Evolutionary conservation across 2,797 vertebrate species (phyloP), one percentile per base, ranked within the genome.

Genomic region (Myotis pilosus): DNA sequence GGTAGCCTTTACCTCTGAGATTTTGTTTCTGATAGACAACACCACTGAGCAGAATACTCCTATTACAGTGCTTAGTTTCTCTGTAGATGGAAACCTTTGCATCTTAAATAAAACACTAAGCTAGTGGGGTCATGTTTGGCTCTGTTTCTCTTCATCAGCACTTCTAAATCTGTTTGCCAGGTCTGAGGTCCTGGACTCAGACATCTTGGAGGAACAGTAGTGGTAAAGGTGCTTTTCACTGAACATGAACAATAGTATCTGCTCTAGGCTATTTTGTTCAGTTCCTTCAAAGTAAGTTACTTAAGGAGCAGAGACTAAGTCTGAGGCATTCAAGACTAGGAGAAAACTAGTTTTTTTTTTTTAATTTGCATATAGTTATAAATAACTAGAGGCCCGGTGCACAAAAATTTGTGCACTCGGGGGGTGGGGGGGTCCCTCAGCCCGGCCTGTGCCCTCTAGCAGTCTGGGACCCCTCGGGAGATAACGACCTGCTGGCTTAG

Each of bases 31-130:
- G 47, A 87, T 83, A 75, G 82, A 86, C 79, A 68, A 88, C 64
- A 92, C 36, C 71, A 79, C 4, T 25, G 88, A 87, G 69, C 71
- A 94, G 75, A 92, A 91, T 89, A 68, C 69, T 95, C 75, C 47
- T 44, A n/a, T 92, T 92, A 92, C 57, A 89, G 86, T 25, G 49
- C 71, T 94, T 81, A 22, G 66, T 91, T 96, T 94, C 94, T 96
- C 94, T 96, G 41, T 91, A 96, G 91, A 89, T 87, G 79, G 55
- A 95, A 96, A 91, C 75, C 66, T 94, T 94, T 69, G 75, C 25
- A 47, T 96, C 41, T 95, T 92, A 92, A 97, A 89, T 92, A 95
- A 96, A 96, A 84, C 57, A 68, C 86, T 94, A 75, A 80, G 69
- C 41, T 55, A 83, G 55, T 47, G 33, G 93, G 68, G n/a, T 79